phyloP scores from a whole-genome alignment of 2,797 vertebrate species.

The Dipus sagitta region DNA sequence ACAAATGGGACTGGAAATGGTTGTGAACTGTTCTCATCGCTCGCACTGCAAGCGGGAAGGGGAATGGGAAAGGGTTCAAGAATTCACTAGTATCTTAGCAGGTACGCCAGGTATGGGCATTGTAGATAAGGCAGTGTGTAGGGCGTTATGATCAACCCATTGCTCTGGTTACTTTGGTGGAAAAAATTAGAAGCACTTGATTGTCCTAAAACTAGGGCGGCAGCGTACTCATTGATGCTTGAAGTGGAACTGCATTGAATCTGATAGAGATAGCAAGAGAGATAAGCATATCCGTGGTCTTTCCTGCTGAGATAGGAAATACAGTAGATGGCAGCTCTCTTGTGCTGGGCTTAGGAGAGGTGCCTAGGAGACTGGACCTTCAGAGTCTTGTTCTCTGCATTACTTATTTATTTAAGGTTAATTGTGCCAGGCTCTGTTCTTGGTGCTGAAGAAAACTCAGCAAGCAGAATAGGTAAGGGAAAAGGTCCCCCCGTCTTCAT shows the following conservation, averaged over 20 bases:
- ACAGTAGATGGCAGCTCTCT: neutral
- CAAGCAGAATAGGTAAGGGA: neutral
- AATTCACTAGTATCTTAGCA: neutral
- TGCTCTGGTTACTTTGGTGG: neutral
- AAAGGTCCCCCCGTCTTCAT: neutral
- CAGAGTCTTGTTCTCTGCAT: neutral
- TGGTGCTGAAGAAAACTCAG: neutral
- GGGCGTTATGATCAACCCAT: neutral
- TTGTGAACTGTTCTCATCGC: neutral
- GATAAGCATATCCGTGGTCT: neutral
- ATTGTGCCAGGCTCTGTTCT: neutral
- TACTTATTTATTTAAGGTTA: neutral
- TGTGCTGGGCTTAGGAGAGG: neutral
- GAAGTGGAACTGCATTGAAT: neutral
- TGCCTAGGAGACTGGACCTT: neutral
- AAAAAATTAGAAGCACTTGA: neutral
- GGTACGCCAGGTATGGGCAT: no score
- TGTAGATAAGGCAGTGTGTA: neutral
- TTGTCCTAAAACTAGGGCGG: neutral
- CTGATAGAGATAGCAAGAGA: neutral
- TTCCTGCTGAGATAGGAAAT: neutral
- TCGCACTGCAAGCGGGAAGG: neutral
- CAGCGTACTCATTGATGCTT: slow-evolving; percentile 3
- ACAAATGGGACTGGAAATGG: neutral
- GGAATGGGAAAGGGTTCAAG: neutral